Evolutionary conservation across 2,113 vertebrate species (phyloP).

Genomic region (Hippotragus niger): DNA sequence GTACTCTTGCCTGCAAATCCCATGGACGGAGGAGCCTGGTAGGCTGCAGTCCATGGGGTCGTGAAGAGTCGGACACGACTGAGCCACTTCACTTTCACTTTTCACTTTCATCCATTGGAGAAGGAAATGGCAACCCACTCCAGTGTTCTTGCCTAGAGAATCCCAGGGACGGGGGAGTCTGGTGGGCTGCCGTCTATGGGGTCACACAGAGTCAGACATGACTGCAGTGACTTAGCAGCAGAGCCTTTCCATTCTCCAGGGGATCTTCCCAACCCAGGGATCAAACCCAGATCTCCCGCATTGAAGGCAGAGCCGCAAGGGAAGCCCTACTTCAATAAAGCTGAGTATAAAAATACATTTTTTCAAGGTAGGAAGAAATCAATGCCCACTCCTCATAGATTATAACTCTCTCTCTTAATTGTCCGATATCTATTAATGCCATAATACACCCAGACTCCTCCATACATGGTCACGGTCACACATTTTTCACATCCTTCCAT

Average conservation of each 20-base stretch:
- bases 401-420: too few relatives aligned
- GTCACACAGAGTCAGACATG: accelerated
- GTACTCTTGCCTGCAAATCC: too few relatives aligned
- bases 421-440: background rate
- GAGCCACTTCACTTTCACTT: too few relatives aligned
- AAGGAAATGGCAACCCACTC: too few relatives aligned
- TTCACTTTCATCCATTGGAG: too few relatives aligned
- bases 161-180: accelerated
- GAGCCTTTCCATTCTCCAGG: background rate
- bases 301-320: background rate
- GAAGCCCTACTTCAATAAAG: background rate
- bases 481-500: background rate
- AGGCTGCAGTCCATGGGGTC: too few relatives aligned
- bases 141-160: too few relatives aligned
- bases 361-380: background rate
- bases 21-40: too few relatives aligned
- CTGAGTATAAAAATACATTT: background rate
- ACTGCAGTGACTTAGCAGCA: too few relatives aligned
- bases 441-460: background rate
- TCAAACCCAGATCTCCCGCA: background rate
- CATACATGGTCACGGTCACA: accelerated
- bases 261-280: background rate
- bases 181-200: too few relatives aligned
- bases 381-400: accelerated
- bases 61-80: accelerated